phyloP scores from a whole-genome alignment of 2,113 vertebrate species.

The Athene cunicularia region DNA sequence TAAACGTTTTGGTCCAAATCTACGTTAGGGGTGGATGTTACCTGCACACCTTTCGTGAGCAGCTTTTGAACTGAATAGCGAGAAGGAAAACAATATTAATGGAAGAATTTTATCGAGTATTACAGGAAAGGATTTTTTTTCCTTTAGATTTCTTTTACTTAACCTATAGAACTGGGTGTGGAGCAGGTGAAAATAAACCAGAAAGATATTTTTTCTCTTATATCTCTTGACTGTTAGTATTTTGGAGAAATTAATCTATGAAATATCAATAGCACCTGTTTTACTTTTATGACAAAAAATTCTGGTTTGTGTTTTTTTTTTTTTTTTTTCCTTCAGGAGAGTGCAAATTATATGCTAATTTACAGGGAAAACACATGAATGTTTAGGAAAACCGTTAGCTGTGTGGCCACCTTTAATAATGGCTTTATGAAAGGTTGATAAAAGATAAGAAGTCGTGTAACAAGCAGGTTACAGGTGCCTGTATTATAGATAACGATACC shows the following conservation, averaged over 20 bases:
- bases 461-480: neutral
- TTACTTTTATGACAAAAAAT: neutral
- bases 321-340: neutral
- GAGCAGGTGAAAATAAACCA: neutral
- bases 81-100: neutral
- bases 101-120: neutral
- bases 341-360: neutral
- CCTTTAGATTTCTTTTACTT: neutral
- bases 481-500: neutral
- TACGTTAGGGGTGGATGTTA: accelerated
- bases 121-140: neutral
- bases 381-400: neutral
- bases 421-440: neutral
- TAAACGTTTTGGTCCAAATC: neutral
- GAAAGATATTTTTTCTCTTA: neutral
- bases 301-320: neutral
- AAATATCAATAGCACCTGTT: neutral
- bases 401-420: neutral
- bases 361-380: neutral
- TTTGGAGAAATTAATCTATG: neutral
- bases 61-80: neutral
- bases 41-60: neutral
- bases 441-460: neutral
- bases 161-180: neutral
- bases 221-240: neutral